phyloP scores from a whole-genome alignment of 1,140 invertebrate species.

The Drosophila saltans region DNA sequence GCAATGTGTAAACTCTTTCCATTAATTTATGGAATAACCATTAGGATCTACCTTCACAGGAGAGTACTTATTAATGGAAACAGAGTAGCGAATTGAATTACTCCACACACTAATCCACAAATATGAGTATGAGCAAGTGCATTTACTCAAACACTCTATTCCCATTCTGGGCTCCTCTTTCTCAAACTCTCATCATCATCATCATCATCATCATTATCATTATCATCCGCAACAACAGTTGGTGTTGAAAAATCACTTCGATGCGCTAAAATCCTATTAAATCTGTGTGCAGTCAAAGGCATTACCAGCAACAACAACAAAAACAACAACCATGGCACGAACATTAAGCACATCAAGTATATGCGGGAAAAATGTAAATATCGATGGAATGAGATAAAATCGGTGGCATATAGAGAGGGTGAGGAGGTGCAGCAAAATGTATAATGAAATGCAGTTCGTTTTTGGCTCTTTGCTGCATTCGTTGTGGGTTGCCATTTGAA shows the following conservation, averaged over 20 bases:
- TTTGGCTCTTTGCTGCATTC: constrained; percentile 51
- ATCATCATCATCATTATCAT: constrained; percentile 31
- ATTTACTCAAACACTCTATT: background rate
- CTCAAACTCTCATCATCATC: background rate
- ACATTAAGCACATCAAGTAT: constrained; percentile 67
- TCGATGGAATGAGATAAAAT: constrained; percentile 14
- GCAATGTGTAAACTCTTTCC: background rate
- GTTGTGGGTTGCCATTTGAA: constrained; percentile 53
- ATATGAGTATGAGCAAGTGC: background rate
- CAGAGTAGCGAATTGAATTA: background rate
- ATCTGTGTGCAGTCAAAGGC: constrained; percentile 46
- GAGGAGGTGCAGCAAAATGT: constrained; percentile 10
- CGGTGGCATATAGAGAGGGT: background rate
- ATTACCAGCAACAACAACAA: constrained; percentile 26
- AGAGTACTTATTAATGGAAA: constrained; percentile 1
- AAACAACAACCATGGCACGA: constrained; percentile 33
- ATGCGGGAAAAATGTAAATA: constrained; percentile 69
- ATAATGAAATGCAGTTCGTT: constrained; percentile 71
- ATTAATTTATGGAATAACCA: background rate
- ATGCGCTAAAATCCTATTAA: constrained; percentile 74
- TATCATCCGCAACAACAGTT: constrained; percentile 15
- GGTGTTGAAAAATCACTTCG: constrained; percentile 67
- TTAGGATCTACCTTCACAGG: background rate
- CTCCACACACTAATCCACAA: background rate
- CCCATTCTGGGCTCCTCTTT: background rate